Conservation (phyloP, 2,888 invertebrate species). For the Odontocolon sp. region DNA sequence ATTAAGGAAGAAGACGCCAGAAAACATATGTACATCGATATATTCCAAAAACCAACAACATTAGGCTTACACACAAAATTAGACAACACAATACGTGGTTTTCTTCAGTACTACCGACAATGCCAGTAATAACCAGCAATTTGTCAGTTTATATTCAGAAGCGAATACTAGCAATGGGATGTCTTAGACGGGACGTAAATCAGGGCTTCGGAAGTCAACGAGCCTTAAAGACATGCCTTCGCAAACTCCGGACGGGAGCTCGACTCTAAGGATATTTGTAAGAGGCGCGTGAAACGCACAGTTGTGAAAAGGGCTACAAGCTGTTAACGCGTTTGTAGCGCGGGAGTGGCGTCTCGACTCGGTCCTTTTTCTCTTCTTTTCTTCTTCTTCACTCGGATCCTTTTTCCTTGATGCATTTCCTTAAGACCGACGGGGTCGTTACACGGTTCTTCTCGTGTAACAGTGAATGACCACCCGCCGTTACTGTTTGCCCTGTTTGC, state of each 20-base stretch:
- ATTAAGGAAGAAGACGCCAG: no score
- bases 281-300: slow-evolving; percentile 59
- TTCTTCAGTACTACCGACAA: slow-evolving; percentile 30
- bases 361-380: slow-evolving; percentile 1
- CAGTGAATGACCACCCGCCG: slow-evolving; percentile 64
- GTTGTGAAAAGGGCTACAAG: slow-evolving; percentile 52
- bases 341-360: slow-evolving; percentile 41
- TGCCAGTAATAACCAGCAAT: slow-evolving; percentile 64
- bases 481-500: slow-evolving; percentile 61
- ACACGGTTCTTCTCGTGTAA: slow-evolving; percentile 59
- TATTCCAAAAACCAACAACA: no score
- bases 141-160: slow-evolving; percentile 66
- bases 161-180: slow-evolving; percentile 12
- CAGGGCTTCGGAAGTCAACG: slow-evolving; percentile 40
- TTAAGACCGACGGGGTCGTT: slow-evolving; percentile 54
- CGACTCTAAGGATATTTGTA: not conserved
- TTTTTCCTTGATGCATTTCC: not conserved
- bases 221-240: slow-evolving; percentile 69
- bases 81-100: not conserved
- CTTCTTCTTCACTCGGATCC: not conserved
- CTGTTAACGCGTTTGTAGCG: slow-evolving; percentile 50
- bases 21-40: no score
- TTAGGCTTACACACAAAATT: not conserved
- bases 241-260: slow-evolving; percentile 32
- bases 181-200: slow-evolving; percentile 68